A percentile compares a stretch with the other conserved stretches of the same genome.
These are phyloP conservation scores for Creontiades dilutus DNA, from an alignment of 2,888 invertebrate genomes.

Conservation along the genomic window DNA sequence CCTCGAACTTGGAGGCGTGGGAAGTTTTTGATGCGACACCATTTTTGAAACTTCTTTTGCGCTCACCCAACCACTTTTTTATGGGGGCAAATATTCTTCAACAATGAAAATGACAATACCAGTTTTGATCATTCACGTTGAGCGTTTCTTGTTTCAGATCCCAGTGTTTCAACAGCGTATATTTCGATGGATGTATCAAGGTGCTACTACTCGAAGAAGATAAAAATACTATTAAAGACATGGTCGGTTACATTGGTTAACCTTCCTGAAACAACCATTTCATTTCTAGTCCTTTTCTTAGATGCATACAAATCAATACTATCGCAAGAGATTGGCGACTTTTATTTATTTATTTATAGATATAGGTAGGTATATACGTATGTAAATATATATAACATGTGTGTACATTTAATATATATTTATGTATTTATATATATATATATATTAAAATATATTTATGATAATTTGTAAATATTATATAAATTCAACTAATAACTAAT, in stretches of 20 bases:
- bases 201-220: constrained; percentile 88
- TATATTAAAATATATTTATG: constrained; percentile 60
- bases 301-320: constrained; percentile 68
- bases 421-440: not conserved
- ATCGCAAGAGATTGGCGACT: constrained; percentile 65
- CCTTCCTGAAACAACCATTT: constrained; percentile 72
- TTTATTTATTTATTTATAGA: constrained; percentile 73
- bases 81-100: not conserved
- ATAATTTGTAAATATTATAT: constrained; percentile 58
- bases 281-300: constrained; percentile 73
- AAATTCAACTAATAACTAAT: constrained; percentile 63
- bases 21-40: not conserved
- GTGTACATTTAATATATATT: constrained; percentile 44
- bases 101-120: not conserved
- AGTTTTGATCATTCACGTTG: not conserved
- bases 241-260: constrained; percentile 87
- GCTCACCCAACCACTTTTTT: not conserved
- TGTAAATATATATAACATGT: constrained; percentile 71
- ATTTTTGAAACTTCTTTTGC: not conserved
- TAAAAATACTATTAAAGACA: constrained; percentile 87
- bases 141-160: constrained; percentile 82
- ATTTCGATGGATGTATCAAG: constrained; percentile 90
- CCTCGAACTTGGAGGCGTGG: constrained; percentile 15
- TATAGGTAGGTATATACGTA: constrained; percentile 66
- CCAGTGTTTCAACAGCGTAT: constrained; percentile 88